Percentiles rank a stretch among this genome's conserved stretches.
Conservation (phyloP, 2,888 invertebrate species). For the Hirudinaria manillensis region DNA sequence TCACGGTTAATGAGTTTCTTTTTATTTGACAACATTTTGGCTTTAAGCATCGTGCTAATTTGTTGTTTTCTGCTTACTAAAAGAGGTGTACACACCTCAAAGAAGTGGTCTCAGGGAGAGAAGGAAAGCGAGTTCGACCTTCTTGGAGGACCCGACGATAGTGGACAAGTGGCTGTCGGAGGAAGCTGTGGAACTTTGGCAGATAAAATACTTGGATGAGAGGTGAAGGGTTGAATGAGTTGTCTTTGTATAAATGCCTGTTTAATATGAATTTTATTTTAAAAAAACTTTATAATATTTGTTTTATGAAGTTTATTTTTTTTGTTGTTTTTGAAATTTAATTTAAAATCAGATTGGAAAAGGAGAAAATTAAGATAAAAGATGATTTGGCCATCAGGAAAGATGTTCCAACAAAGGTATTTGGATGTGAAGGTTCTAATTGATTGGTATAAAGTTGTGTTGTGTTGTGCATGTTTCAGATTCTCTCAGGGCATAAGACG, state of each 20-base stretch:
- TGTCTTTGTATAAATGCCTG: conserved; percentile 55
- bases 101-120: conserved; percentile 85
- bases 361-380: no score
- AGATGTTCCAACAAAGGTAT: no score
- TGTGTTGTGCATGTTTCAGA: no score
- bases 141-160: conserved; percentile 87
- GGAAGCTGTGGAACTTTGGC: conserved; percentile 89
- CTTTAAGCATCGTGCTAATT: conserved; percentile 65
- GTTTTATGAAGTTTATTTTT: no score
- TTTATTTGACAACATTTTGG: conserved; percentile 52
- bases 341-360: no score
- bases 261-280: not conserved
- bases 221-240: conserved; percentile 44
- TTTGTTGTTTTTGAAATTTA: no score
- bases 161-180: conserved; percentile 93
- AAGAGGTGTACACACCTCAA: conserved; percentile 76
- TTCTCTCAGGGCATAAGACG: no score
- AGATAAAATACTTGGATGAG: conserved; percentile 64
- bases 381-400: no score
- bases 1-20: not conserved
- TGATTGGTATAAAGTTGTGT: no score
- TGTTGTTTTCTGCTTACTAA: not conserved
- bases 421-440: no score
- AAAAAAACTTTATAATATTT: not conserved
- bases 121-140: conserved; percentile 80